phyloP scores from a whole-genome alignment of 2,888 invertebrate genomes.

The Ypsolopha sequella region DNA sequence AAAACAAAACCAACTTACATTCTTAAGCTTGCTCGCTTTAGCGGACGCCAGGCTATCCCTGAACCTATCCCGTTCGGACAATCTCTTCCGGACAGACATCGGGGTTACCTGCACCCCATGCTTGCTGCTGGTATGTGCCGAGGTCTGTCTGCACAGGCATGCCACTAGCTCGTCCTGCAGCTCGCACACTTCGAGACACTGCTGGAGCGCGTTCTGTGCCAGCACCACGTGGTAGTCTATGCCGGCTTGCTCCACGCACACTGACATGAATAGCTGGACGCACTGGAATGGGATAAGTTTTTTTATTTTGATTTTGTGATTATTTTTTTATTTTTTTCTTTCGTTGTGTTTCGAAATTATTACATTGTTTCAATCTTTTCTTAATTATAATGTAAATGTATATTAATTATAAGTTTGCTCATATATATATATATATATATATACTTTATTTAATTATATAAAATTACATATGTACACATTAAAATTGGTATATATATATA shows the following conservation, averaged over 20 bases:
- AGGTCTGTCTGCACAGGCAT: conserved; percentile 92
- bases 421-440: no score
- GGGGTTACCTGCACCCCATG: conserved; percentile 89
- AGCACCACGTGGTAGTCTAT: conserved; percentile 98
- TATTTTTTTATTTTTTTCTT: no score
- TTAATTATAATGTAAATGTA: no score
- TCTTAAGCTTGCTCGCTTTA: conserved; percentile 57
- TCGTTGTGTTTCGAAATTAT: no score
- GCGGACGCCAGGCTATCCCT: conserved; percentile 5
- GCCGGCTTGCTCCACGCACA: conserved; percentile 94
- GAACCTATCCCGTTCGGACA: conserved; percentile 20
- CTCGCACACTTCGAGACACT: conserved; percentile 90
- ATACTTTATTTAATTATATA: no score
- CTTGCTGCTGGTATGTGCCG: conserved; percentile 84
- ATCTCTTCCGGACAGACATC: conserved; percentile 62
- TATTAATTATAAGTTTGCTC: no score
- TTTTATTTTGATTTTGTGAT: no score
- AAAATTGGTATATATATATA: no score
- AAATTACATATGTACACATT: no score
- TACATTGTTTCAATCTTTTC: no score
- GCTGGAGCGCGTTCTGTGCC: conserved; percentile 95
- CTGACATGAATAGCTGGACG: conserved; percentile 95
- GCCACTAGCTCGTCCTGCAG: conserved; percentile 95
- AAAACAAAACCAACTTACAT: conserved; percentile 37
- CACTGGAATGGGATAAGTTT: conserved; percentile 72